These are phyloP conservation scores for Anneissia japonica DNA, from an alignment of 35 echinoderm and acorn worm species.

Conservation along the genomic window DNA sequence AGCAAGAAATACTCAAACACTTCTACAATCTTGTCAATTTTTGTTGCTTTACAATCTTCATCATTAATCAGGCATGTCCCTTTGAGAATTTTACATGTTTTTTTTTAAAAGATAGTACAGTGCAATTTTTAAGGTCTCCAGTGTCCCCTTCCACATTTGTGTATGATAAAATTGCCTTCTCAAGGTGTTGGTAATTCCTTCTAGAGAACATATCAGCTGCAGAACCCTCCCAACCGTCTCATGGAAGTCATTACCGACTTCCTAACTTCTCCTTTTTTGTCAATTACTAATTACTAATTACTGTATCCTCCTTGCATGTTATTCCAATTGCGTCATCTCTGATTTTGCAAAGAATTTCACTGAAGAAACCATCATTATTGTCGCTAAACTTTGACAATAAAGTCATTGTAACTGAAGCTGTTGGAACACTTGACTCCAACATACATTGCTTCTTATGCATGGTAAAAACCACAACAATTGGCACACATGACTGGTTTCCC, in stretches of 20 bases:
- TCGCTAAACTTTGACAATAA: conserved; percentile 13
- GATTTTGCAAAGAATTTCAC: conserved; percentile 5
- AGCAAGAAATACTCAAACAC: no score
- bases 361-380: not conserved
- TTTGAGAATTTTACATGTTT: conserved; percentile 30
- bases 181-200: conserved; percentile 8
- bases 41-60: conserved; percentile 8
- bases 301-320: conserved; percentile 25
- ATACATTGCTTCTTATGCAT: conserved; percentile 20
- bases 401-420: not conserved
- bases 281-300: conserved; percentile 13
- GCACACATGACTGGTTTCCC: conserved; percentile 27
- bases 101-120: no score
- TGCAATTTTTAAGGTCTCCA: not conserved
- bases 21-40: conserved; percentile 36
- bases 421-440: not conserved
- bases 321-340: conserved; percentile 22
- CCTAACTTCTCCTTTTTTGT: conserved; percentile 46
- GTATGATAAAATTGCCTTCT: conserved; percentile 14
- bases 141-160: not conserved
- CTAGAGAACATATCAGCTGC: conserved; percentile 7
- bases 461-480: conserved; percentile 21
- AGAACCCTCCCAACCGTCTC: conserved; percentile 21
- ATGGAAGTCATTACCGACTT: conserved; percentile 47
- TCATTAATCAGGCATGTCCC: conserved; percentile 31